phyloP scores from a whole-genome alignment of 2,797 vertebrate species.

The Danionella dracula region DNA sequence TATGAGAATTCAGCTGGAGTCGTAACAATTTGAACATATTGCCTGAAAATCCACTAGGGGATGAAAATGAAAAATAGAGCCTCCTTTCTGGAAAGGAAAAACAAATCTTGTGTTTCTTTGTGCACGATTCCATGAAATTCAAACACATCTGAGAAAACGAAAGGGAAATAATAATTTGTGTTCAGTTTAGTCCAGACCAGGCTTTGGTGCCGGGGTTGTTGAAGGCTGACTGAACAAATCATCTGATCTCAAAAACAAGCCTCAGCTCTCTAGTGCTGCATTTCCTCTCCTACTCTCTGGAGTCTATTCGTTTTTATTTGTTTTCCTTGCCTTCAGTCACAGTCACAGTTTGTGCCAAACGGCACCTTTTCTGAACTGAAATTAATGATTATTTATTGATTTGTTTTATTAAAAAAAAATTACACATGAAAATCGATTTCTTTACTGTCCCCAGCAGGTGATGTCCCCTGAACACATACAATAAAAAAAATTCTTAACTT shows the following conservation, averaged over 20 bases:
- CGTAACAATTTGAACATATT: conserved; percentile 23
- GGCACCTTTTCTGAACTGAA: no score
- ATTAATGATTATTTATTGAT: no score
- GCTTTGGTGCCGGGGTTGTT: conserved; percentile 28
- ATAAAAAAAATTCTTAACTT: no score
- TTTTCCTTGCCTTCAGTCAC: neutral
- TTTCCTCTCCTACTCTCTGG: neutral
- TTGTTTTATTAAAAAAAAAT: no score
- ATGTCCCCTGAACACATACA: no score
- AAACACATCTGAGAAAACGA: conserved; percentile 47
- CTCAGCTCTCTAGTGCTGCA: conserved; percentile 12
- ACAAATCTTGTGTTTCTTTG: conserved; percentile 35
- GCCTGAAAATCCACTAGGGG: conserved; percentile 28
- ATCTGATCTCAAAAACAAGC: conserved; percentile 35
- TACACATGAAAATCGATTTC: no score
- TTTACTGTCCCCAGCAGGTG: no score
- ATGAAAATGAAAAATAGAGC: conserved; percentile 17
- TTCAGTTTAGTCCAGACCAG: conserved; percentile 24
- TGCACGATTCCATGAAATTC: conserved; percentile 38
- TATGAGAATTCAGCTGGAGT: conserved; percentile 15
- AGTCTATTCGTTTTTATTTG: neutral
- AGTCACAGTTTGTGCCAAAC: no score
- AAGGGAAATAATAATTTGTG: conserved; percentile 43
- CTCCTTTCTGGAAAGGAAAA: conserved; percentile 31
- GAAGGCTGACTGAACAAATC: conserved; percentile 47